Percentiles rank a stretch among this genome's conserved stretches.
phyloP scores from a whole-genome alignment of 2,797 vertebrate species.

The Vultur gryphus region DNA sequence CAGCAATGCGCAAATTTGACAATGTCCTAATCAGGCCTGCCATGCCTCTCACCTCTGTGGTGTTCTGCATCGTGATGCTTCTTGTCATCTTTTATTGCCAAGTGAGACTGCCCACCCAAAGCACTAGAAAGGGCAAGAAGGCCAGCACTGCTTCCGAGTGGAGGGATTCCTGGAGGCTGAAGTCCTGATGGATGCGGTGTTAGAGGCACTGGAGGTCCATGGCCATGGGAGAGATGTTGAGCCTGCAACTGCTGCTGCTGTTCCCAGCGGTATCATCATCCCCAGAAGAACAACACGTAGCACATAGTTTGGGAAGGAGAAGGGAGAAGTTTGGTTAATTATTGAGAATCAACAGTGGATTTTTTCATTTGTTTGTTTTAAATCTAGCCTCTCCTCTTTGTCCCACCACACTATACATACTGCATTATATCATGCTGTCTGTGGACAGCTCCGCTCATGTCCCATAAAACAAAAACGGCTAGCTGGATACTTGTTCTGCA shows the following conservation, averaged over 20 bases:
- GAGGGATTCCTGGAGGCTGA: slow-evolving; percentile 86
- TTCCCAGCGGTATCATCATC: neutral
- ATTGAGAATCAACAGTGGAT: neutral
- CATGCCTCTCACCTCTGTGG: slow-evolving; percentile 90
- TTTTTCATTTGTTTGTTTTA: neutral
- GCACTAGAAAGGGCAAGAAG: slow-evolving; percentile 91
- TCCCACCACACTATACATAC: neutral
- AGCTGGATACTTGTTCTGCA: neutral
- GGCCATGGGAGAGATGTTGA: slow-evolving; percentile 92
- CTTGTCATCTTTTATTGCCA: slow-evolving; percentile 92
- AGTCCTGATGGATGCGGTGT: slow-evolving; percentile 92
- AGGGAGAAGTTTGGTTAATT: slow-evolving; percentile 54
- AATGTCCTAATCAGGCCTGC: slow-evolving; percentile 80
- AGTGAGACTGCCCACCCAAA: slow-evolving; percentile 87
- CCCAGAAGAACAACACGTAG: neutral
- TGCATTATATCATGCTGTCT: neutral
- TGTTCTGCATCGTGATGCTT: slow-evolving; percentile 90
- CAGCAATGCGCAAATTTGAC: slow-evolving; percentile 44
- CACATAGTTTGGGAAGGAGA: slow-evolving; percentile 2
- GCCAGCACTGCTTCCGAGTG: slow-evolving; percentile 88
- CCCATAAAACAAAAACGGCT: neutral
- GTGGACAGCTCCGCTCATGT: neutral
- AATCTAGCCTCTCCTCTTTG: neutral
- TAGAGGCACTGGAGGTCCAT: slow-evolving; percentile 90
- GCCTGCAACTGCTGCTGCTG: slow-evolving; percentile 89